Percentiles rank a stretch among this genome's conserved stretches.
Evolutionary conservation across 2,113 vertebrate genomes (phyloP).

Genomic region (Lynx canadensis): DNA sequence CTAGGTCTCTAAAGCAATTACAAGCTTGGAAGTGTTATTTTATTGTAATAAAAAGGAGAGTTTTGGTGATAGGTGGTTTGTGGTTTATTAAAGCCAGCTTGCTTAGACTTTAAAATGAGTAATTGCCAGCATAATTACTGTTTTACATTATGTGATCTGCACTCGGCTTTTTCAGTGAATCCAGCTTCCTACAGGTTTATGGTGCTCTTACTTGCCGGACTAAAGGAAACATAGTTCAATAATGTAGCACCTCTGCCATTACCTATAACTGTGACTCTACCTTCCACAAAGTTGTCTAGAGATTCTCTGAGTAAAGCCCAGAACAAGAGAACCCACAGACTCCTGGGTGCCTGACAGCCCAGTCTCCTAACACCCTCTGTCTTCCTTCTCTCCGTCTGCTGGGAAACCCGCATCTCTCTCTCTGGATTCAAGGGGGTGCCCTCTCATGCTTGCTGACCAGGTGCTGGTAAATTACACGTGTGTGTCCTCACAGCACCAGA

Average conservation of each 20-base stretch:
- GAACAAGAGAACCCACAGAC: background rate
- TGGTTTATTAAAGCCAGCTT: slow-evolving; percentile 77
- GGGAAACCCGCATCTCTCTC: background rate
- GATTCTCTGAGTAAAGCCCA: slow-evolving; percentile 21
- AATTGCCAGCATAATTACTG: slow-evolving; percentile 72
- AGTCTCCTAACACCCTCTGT: too few species aligned
- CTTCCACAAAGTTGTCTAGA: slow-evolving; percentile 57
- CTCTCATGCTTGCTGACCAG: background rate
- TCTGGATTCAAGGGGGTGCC: background rate
- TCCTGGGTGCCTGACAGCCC: background rate
- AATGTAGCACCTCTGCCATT: slow-evolving; percentile 50
- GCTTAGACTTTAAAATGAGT: slow-evolving; percentile 79
- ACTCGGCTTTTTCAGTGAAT: slow-evolving; percentile 54
- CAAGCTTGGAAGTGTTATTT: slow-evolving; percentile 76
- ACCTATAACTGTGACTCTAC: slow-evolving; percentile 39
- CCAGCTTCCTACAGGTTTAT: slow-evolving; percentile 64
- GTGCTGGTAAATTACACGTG: background rate
- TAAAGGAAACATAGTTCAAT: slow-evolving; percentile 64
- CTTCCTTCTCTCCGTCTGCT: background rate
- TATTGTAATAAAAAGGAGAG: slow-evolving; percentile 76
- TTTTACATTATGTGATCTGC: slow-evolving; percentile 68
- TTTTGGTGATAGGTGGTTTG: slow-evolving; percentile 81
- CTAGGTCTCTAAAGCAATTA: slow-evolving; percentile 81
- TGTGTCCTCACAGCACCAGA: background rate
- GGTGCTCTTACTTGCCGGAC: slow-evolving; percentile 14